A percentile compares a stretch with the other conserved stretches of the same genome.
phyloP scores from a whole-genome alignment of 2,888 invertebrate species.

The Parthenolecanium corni region DNA sequence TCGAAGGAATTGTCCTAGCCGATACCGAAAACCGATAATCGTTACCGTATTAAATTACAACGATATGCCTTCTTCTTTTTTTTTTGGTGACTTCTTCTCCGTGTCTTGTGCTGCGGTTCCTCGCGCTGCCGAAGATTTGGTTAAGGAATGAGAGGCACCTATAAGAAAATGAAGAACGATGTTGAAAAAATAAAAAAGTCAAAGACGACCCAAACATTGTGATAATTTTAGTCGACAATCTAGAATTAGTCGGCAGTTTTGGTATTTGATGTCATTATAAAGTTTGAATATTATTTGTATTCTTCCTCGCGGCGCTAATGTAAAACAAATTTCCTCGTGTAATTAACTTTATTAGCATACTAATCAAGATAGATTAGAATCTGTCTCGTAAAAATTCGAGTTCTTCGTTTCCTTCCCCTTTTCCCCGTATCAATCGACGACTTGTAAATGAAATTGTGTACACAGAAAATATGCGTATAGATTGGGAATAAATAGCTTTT shows the following conservation, averaged over 20 bases:
- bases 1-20: conserved; percentile 17
- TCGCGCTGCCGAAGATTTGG: no score
- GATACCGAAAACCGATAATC: conserved; percentile 28
- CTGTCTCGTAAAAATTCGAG: not conserved
- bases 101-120: no score
- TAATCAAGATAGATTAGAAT: conserved; percentile 13
- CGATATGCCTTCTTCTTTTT: not conserved
- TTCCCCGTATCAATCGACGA: no score
- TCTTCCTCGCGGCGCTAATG: not conserved
- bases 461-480: no score
- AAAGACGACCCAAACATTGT: no score
- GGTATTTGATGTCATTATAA: conserved; percentile 26
- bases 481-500: no score
- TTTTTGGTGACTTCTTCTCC: no score
- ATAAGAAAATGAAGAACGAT: no score
- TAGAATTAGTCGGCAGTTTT: conserved; percentile 12
- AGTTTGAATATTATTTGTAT: conserved; percentile 11
- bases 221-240: no score
- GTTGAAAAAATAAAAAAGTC: not conserved
- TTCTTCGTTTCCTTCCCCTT: not conserved
- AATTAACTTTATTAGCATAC: conserved; percentile 23
- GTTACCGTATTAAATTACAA: conserved; percentile 19
- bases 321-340: conserved; percentile 11
- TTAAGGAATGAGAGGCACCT: no score
- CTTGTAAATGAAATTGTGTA: no score